These are phyloP conservation scores for Neuroterus valhalla DNA, from an alignment of 1,140 invertebrate species.

Conservation along the genomic window DNA sequence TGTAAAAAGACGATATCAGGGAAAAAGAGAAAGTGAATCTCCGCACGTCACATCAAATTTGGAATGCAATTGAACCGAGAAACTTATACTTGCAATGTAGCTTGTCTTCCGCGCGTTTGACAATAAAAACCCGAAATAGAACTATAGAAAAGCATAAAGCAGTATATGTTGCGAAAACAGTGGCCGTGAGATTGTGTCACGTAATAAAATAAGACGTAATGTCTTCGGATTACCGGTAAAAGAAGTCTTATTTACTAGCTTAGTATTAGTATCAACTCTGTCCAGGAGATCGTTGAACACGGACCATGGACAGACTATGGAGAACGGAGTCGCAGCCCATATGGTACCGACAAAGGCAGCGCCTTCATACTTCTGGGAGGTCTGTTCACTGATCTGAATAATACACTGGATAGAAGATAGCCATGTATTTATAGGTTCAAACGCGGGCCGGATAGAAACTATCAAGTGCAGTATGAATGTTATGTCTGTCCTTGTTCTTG, in stretches of 20 bases:
- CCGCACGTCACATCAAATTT: neutral
- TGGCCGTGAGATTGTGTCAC: constrained; percentile 13
- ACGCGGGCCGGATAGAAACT: too few species aligned
- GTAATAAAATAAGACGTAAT: constrained; percentile 32
- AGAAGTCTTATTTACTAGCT: neutral
- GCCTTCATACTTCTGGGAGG: too few species aligned
- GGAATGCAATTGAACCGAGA: neutral
- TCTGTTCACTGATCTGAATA: too few species aligned
- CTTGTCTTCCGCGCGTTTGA: constrained; percentile 31
- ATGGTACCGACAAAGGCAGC: neutral
- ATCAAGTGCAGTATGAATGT: too few species aligned
- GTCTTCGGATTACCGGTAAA: constrained; percentile 40
- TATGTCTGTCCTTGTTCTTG: too few species aligned
- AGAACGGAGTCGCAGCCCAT: neutral
- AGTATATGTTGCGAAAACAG: constrained; percentile 35
- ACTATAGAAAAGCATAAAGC: constrained; percentile 5
- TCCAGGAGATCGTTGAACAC: too few species aligned
- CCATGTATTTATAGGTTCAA: too few species aligned
- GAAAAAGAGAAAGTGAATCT: neutral
- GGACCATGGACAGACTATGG: too few species aligned
- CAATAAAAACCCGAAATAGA: constrained; percentile 33
- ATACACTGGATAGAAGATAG: too few species aligned
- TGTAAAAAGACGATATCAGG: constrained; percentile 20
- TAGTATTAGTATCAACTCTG: neutral
- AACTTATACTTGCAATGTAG: neutral